Conservation (phyloP, 2,888 invertebrate species). For the Mimachlamys varia region DNA sequence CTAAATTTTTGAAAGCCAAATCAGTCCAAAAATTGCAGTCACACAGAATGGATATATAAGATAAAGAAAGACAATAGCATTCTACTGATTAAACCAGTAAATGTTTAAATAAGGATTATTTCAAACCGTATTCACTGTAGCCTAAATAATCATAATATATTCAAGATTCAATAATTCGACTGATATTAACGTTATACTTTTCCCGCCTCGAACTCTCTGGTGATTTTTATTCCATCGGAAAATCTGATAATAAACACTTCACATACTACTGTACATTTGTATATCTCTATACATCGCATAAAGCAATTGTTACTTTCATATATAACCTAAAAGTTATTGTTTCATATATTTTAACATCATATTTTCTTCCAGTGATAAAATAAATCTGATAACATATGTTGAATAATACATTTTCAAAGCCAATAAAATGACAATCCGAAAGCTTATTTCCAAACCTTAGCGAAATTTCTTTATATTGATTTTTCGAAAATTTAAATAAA, state of each 20-base stretch:
- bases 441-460: background rate
- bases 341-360: background rate
- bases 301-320: background rate
- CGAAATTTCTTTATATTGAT: background rate
- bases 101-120: background rate
- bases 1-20: too few species aligned
- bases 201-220: too few species aligned
- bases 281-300: too few species aligned
- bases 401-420: background rate
- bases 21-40: too few species aligned
- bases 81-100: too few species aligned
- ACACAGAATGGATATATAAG: background rate
- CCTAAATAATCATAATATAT: slow-evolving; percentile 24
- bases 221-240: too few species aligned
- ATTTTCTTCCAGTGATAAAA: background rate
- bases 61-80: background rate
- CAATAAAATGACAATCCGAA: background rate
- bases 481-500: slow-evolving; percentile 14
- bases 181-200: background rate
- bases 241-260: too few species aligned
- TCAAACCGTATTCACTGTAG: background rate
- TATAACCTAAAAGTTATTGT: background rate
- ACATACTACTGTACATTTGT: too few species aligned
- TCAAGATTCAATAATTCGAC: background rate
- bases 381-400: background rate